Base-by-base conservation (phyloP, 2,797 vertebrate species). In the Novumbra hubbsi region DNA sequence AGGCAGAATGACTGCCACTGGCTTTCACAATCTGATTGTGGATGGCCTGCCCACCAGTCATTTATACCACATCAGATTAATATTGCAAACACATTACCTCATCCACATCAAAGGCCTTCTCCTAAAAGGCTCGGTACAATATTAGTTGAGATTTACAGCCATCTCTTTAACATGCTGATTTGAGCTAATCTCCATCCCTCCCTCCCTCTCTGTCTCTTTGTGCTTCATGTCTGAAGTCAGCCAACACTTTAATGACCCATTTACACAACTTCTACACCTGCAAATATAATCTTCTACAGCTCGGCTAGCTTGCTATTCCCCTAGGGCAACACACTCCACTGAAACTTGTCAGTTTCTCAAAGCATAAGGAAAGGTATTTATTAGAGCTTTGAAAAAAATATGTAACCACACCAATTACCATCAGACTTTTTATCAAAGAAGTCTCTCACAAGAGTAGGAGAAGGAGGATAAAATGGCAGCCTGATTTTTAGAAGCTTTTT, bases 71-170 rank as follows among this genome's bases (percentile, higher is more conserved):
- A 79, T 86, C 81, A 90, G 88, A 92, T 93, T 92, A 92, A 86
- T 89, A 87, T 91, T 90, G 90, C 92, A 90, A 92, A 91, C 90
- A 89, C 88, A 91, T 92, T 91, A 93, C 90, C 88, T 93, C 91
- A 91, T 91, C 85, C 86, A 93, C 92, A 92, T 93, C 92, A 94
- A 94, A 94, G 90, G 83, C 81, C 73, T 81, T 85, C 80, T 90
- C 75, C 79, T 89, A 88, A 90, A 91, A 89, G 87, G 90, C 91
- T 88, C 87, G 71, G 87, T 91, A 88, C 87, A 93, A 91, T 91
- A 92, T 91, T 92, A 91, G 88, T 76, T 78, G 83, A 89, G 89
- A 90, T 92, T 92, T 92, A 91, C 85, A 89, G 86, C 88, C 85
- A 81, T 87, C 81, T 85, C 83, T 64, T 41, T 67, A 81, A 91